Base-by-base conservation (phyloP, 1,140 invertebrate species). In the Bicyclus anynana region DNA sequence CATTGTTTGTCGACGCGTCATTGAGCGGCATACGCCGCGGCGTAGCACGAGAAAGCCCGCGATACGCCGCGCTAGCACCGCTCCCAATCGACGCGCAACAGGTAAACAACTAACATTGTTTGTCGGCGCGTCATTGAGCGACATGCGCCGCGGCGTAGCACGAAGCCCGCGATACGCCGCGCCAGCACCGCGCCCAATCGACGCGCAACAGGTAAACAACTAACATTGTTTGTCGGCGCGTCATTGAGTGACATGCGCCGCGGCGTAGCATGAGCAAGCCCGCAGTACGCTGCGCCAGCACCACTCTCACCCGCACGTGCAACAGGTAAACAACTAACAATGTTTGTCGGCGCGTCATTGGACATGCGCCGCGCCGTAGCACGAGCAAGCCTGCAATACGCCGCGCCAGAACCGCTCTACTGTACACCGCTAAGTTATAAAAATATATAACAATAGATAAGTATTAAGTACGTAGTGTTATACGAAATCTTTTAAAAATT, bases 211-310 rank as follows among this genome's bases (percentile, higher is more conserved):
- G 23, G 23, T 26, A n/a, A n/a, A n/a, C n/a, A 26, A 26, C 23
- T 26, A 26, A 3, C 7, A 26, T 12, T 51, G 29, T 74, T 71
- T 56, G 71, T 67, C 60, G 69, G 60, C 56, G 72, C 77, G 74
- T 73, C 69, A 56, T 59, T 49, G 71, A 66, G 68, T 69, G 79
- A 71, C 65, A 82, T 81, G 80, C 72, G 70, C 68, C 67, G 72
- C 70, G 75, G 70, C 77, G 69, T 77, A 80, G 77, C 80, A 75
- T 59, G 80, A 83, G 53, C 71, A 37, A 12, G 37, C 76, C 65
- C 79, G 78, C 77, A 78, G 80, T 67, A 70, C 74, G 56, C 68
- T 79, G 80, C 82, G 82, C 77, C 78, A 76, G 53, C 77, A 80
- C 69, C 80, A 76, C 69, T 65, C 71, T 26, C 76, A 40, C 2